phyloP scores from a whole-genome alignment of 2,797 vertebrate genomes.

The Enoplosus armatus region DNA sequence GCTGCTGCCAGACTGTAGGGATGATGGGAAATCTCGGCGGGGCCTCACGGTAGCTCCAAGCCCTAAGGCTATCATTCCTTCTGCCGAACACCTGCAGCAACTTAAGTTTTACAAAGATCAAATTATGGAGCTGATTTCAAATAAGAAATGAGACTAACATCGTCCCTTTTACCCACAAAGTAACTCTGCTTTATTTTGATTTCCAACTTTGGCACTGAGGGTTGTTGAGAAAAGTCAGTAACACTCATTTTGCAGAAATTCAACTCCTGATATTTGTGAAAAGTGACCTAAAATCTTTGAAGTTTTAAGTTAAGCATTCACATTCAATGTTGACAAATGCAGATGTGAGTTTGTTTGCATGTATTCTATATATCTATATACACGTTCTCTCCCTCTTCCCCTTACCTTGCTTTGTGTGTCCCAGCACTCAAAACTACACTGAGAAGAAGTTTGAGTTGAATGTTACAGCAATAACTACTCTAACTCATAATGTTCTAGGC shows the following conservation, averaged over 20 bases:
- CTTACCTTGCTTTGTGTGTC: background rate
- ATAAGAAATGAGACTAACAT: constrained; percentile 82
- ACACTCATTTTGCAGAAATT: constrained; percentile 38
- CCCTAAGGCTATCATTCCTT: constrained; percentile 87
- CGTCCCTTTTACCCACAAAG: constrained; percentile 57
- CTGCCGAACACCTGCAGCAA: constrained; percentile 88
- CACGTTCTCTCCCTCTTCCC: background rate
- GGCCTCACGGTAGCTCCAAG: constrained; percentile 80
- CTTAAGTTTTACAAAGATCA: constrained; percentile 87
- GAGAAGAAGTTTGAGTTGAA: constrained; percentile 34
- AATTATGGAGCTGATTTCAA: constrained; percentile 86
- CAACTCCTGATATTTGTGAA: constrained; percentile 19
- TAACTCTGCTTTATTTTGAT: constrained; percentile 62
- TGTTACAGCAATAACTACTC: constrained; percentile 38
- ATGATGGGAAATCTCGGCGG: constrained; percentile 85
- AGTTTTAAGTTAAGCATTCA: constrained; percentile 14
- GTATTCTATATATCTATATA: background rate
- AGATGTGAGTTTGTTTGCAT: constrained; percentile 12
- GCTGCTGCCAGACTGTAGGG: constrained; percentile 83
- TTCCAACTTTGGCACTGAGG: constrained; percentile 30
- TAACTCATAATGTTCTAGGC: constrained; percentile 48
- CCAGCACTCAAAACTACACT: constrained; percentile 11
- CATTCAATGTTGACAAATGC: constrained; percentile 14
- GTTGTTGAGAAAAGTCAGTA: constrained; percentile 36
- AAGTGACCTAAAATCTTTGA: constrained; percentile 47